Evolutionary conservation across 2,113 vertebrate genomes (phyloP).

Genomic region (Dromas ardeola): DNA sequence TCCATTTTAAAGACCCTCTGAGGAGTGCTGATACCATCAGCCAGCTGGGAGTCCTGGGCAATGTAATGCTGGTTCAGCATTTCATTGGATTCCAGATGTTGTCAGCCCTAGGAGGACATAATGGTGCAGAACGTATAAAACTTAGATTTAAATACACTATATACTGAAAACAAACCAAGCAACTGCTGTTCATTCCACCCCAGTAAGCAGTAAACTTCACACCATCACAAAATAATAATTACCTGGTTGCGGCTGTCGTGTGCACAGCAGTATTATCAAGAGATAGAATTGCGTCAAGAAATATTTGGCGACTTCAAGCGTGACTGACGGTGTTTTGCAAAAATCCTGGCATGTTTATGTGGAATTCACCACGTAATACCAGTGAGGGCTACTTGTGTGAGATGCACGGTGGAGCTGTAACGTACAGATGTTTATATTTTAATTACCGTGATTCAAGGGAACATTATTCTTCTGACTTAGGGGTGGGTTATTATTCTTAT

Average conservation of each 20-base stretch:
- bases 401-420: not conserved
- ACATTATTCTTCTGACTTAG: not conserved
- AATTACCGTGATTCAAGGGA: slow-evolving; percentile 19
- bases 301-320: not conserved
- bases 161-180: not conserved
- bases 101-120: not conserved
- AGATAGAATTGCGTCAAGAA: not conserved
- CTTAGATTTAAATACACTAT: not conserved
- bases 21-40: not conserved
- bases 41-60: not conserved
- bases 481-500: not conserved
- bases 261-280: not conserved
- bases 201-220: not conserved
- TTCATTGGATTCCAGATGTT: not conserved
- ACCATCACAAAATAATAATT: not conserved
- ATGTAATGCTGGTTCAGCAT: not conserved
- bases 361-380: not conserved
- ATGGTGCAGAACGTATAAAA: not conserved
- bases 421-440: not conserved
- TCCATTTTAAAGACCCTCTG: not conserved
- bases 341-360: not conserved
- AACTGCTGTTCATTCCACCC: not conserved
- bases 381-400: not conserved
- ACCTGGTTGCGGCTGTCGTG: not conserved
- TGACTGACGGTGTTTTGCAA: not conserved